Conservation (phyloP, 2,797 vertebrate genomes). For the Periophthalmus magnuspinnatus region DNA sequence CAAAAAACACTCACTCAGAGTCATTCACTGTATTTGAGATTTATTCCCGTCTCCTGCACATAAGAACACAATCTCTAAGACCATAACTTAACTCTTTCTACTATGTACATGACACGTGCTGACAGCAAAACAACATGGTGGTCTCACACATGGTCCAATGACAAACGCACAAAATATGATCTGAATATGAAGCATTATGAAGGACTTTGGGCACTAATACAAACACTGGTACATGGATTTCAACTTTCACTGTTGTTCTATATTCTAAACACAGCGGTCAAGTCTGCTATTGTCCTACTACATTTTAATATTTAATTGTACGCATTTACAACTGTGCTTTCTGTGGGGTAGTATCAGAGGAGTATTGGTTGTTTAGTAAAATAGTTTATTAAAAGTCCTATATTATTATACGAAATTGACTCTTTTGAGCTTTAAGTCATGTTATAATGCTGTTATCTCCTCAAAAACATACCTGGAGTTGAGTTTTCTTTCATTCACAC, state of each 20-base stretch:
- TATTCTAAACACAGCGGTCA: not conserved
- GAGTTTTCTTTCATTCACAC: too few species aligned
- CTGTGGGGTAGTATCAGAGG: too few species aligned
- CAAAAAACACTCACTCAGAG: conserved; percentile 9
- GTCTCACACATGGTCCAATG: not conserved
- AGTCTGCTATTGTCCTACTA: not conserved
- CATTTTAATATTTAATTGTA: not conserved
- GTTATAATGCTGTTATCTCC: too few species aligned
- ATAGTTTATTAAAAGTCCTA: too few species aligned
- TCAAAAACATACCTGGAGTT: too few species aligned
- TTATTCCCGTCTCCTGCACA: conserved; percentile 57
- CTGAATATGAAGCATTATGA: not conserved
- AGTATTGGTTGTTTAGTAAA: too few species aligned
- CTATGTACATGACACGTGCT: conserved; percentile 31
- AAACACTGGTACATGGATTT: not conserved
- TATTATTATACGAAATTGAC: too few species aligned
- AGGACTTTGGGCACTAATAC: not conserved
- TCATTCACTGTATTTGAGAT: conserved; percentile 37
- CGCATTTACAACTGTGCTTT: not conserved
- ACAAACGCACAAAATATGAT: not conserved
- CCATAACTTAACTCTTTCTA: conserved; percentile 41
- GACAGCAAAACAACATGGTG: conserved; percentile 14
- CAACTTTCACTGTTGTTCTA: conserved; percentile 1
- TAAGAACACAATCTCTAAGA: conserved; percentile 64
- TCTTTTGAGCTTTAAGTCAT: too few species aligned